Conservation (phyloP, 2,888 invertebrate genomes). For the Alcis repandata region DNA sequence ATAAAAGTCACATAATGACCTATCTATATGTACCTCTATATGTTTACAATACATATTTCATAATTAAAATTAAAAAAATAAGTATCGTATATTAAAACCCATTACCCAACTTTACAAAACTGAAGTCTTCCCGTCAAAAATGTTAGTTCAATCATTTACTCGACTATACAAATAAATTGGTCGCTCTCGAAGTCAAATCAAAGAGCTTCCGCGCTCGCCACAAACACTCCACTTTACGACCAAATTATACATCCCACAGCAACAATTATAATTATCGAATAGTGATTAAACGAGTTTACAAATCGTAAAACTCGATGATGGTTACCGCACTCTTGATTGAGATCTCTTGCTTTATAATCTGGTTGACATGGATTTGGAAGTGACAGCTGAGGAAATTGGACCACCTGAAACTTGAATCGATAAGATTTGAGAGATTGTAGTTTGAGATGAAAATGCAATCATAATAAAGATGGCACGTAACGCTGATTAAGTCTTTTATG, state of each 20-base stretch:
- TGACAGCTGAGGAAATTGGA: slow-evolving; percentile 18
- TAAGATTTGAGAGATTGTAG: slow-evolving; percentile 17
- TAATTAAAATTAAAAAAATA: too few species aligned
- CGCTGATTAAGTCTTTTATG: too few species aligned
- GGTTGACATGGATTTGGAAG: slow-evolving; percentile 16
- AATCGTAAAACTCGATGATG: slow-evolving; percentile 34
- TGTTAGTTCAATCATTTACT: too few species aligned
- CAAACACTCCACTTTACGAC: slow-evolving; percentile 31
- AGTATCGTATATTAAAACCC: too few species aligned
- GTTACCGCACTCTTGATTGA: slow-evolving; percentile 28
- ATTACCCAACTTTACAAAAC: too few species aligned
- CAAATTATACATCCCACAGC: slow-evolving; percentile 23
- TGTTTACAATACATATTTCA: too few species aligned
- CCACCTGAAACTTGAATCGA: slow-evolving; percentile 8
- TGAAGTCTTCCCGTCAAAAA: too few species aligned
- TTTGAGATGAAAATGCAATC: slow-evolving; percentile 6
- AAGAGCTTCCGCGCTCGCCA: slow-evolving; percentile 22
- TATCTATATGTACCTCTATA: too few species aligned
- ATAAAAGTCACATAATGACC: too few species aligned
- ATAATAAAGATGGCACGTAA: slow-evolving; percentile 4
- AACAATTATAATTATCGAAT: slow-evolving; percentile 30
- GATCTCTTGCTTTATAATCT: slow-evolving; percentile 22
- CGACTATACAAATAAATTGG: too few species aligned
- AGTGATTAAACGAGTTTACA: slow-evolving; percentile 37
- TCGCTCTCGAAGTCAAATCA: neutral